phyloP scores from a whole-genome alignment of 2,797 vertebrate species.

The Epinephelus malabaricus region DNA sequence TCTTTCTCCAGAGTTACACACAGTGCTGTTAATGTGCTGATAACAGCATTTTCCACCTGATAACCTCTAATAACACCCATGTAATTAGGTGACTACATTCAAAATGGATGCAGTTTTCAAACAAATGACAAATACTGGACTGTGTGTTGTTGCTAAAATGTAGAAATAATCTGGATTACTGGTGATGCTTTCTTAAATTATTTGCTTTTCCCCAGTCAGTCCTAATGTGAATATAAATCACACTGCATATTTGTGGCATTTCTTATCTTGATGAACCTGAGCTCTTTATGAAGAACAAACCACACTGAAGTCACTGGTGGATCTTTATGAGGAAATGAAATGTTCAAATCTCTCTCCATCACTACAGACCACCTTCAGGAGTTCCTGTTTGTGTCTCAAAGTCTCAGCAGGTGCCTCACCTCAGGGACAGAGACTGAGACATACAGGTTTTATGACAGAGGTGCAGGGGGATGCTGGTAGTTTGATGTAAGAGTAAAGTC shows the following conservation, averaged over 20 bases:
- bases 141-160: no score
- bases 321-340: conserved; percentile 65
- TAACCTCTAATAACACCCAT: no score
- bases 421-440: background rate
- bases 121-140: no score
- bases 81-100: no score
- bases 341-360: conserved; percentile 4
- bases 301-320: conserved; percentile 18
- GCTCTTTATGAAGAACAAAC: conserved; percentile 19
- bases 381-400: conserved; percentile 32
- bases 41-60: no score
- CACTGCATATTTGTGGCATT: conserved; percentile 6
- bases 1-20: no score
- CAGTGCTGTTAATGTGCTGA: no score
- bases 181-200: background rate
- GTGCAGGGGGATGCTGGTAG: no score
- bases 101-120: no score
- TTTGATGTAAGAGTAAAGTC: no score
- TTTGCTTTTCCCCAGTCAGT: background rate
- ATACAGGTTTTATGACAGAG: background rate
- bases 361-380: conserved; percentile 23
- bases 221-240: background rate
- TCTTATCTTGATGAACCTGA: conserved; percentile 34
- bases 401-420: conserved; percentile 40
- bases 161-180: no score